Evolutionary conservation across 2,797 vertebrate species (phyloP).

Genomic region (Pogonophryne albipinna): DNA sequence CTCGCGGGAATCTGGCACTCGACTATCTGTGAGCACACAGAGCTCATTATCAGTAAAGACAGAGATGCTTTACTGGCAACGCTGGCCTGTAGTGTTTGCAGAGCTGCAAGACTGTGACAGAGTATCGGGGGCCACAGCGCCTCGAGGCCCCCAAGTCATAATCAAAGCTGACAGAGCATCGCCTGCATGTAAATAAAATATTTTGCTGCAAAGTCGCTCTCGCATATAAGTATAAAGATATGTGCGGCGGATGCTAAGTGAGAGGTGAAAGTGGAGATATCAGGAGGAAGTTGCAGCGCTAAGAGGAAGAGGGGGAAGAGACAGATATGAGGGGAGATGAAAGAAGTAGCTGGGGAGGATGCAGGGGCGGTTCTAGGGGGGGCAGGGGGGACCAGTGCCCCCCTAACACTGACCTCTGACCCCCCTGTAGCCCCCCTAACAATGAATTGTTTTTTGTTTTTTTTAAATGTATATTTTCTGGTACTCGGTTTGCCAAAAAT

Average conservation of each 20-base stretch:
- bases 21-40: constrained; percentile 71
- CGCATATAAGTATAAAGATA: constrained; percentile 33
- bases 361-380: too few relatives aligned
- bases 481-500: too few relatives aligned
- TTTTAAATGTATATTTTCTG: too few relatives aligned
- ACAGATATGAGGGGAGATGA: constrained; percentile 66
- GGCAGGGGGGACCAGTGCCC: too few relatives aligned
- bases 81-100: constrained; percentile 56
- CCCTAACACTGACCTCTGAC: too few relatives aligned
- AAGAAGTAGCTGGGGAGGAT: constrained; percentile 58
- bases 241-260: constrained; percentile 43
- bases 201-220: constrained; percentile 29
- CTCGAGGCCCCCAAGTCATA: constrained; percentile 55
- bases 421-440: too few relatives aligned
- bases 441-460: too few relatives aligned
- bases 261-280: constrained; percentile 47
- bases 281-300: constrained; percentile 41
- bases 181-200: constrained; percentile 41
- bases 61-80: constrained; percentile 64
- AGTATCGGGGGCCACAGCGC: constrained; percentile 58
- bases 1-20: constrained; percentile 61
- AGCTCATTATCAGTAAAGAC: constrained; percentile 74
- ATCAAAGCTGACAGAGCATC: constrained; percentile 73
- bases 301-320: constrained; percentile 11
- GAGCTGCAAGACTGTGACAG: constrained; percentile 68